Evolutionary conservation across 2,113 vertebrate genomes (phyloP), one percentile per base, ranked within the genome.

Genomic region (Tonatia bakeri): DNA sequence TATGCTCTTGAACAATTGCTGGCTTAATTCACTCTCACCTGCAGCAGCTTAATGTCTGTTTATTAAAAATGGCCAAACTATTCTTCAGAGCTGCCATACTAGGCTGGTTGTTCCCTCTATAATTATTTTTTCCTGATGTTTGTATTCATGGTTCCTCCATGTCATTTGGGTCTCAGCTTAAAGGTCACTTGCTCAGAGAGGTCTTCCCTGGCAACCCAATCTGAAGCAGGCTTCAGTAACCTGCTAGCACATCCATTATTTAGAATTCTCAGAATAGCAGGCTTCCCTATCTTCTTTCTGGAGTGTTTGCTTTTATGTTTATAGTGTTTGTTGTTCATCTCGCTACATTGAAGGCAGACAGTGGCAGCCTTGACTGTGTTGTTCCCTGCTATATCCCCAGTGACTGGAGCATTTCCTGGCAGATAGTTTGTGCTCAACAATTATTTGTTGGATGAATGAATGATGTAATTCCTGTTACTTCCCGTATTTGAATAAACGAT

Each of bases 391-490:
- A 4, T 64, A 91, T 94, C 69, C 61, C 47, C 72, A 75, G 72
- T 73, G 83, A 86, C 59, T 69, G 38, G 43, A 73, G 50, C 59
- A 94, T 77, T 93, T 95, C 69, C 83, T 95, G 87, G 87, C 64
- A 90, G 26, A 76, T 91, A 80, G 45, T 70, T 95, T 59, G 20
- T 64, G 33, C 65, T 95, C 80, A 80, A 4, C 73, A 94, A 90
- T 90, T 87, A 87, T 87, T 94, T 90, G 56, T 94, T 76, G 65
- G 95, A 75, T 87, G 77, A 93, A 79, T 90, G 64, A 94, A 76
- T 75, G 26, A 87, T 67, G 26, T 67, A 83, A 94, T 80, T 43
- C 15, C 47, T 75, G 14, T 91, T 87, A 72, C 40, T 47, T 84
- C 47, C 83, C 14, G 52, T 90, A 65, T 94, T 97, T 93, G 17